Evolutionary conservation across 2,888 invertebrate genomes (phyloP), one percentile per base, ranked within the genome.

Genomic region (Agriopis marginaria): DNA sequence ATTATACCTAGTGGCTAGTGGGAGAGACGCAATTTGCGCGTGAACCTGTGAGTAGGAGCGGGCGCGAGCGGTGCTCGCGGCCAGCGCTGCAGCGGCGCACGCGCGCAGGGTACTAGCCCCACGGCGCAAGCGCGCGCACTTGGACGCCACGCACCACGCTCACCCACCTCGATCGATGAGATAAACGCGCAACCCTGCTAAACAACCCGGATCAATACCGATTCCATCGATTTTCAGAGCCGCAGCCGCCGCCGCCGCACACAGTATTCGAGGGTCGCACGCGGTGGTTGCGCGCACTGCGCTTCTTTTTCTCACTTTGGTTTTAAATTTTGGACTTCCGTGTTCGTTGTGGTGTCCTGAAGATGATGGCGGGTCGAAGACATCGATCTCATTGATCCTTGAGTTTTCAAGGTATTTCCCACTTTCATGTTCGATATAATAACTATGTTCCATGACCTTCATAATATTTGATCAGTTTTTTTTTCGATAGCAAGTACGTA

Each of bases 171-270:
- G 93, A 96, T 96, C 96, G 96, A 96, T 96, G 95, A 95, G 96
- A 96, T 96, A 96, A 96, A 96, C 95, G 96, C 95, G 95, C 96
- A 95, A 95, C 95, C 95, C 96, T 95, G 96, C 96, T 96, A 86
- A 87, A 94, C 92, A 93, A 89, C 89, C 92, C 94, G 94, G 95
- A 96, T 96, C 96, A 96, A 96, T 96, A 96, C 95, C 89, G 95
- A 95, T 95, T 95, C 94, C 95, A 96, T 96, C 96, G 96, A 96
- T 96, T 96, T 96, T 95, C 91, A 91, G 86, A 95, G 95, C 95
- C 95, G 95, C 95, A 95, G 95, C 94, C 95, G 95, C 95, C 94
- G 94, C 94, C 94, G 94, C 94, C 94, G 93, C 93, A 93, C 88
- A 92, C 86, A 79, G 83, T 79, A 88, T 82, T 84, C 80, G 90